Percentiles rank a stretch among this genome's conserved stretches.
Conservation (phyloP, 2,113 vertebrate species). For the Murina feae region DNA sequence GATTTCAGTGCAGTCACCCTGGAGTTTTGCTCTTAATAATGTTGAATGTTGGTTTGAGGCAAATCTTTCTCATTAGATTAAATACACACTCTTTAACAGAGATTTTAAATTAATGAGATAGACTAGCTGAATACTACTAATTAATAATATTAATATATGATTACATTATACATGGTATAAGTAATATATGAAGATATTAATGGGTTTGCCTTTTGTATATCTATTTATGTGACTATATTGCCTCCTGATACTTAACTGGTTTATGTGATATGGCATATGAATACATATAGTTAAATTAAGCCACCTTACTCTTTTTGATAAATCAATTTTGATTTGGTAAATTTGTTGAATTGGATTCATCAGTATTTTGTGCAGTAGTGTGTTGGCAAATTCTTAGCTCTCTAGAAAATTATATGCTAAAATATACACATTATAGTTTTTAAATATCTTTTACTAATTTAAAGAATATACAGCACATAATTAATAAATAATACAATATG, state of each 20-base stretch:
- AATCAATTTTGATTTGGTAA: background rate
- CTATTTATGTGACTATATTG: too few relatives aligned
- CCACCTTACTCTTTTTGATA: background rate
- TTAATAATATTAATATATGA: background rate
- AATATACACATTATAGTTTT: background rate
- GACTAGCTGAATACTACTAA: background rate
- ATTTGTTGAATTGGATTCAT: background rate
- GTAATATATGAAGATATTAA: background rate
- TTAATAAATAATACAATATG: background rate
- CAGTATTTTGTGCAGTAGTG: background rate
- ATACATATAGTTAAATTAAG: background rate
- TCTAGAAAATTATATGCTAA: background rate
- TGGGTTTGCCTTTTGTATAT: background rate
- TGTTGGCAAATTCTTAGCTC: background rate
- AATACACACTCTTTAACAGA: background rate
- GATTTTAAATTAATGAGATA: background rate
- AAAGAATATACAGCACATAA: background rate
- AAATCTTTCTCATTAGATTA: background rate
- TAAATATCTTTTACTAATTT: background rate
- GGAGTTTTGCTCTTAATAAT: too few relatives aligned
- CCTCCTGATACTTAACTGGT: background rate
- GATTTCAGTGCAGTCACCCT: rapidly evolving
- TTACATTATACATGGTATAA: background rate
- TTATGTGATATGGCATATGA: background rate
- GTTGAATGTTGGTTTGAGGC: too few relatives aligned